Evolutionary conservation across 2,888 invertebrate genomes (phyloP).

Genomic region (Pardosa pseudoannulata): DNA sequence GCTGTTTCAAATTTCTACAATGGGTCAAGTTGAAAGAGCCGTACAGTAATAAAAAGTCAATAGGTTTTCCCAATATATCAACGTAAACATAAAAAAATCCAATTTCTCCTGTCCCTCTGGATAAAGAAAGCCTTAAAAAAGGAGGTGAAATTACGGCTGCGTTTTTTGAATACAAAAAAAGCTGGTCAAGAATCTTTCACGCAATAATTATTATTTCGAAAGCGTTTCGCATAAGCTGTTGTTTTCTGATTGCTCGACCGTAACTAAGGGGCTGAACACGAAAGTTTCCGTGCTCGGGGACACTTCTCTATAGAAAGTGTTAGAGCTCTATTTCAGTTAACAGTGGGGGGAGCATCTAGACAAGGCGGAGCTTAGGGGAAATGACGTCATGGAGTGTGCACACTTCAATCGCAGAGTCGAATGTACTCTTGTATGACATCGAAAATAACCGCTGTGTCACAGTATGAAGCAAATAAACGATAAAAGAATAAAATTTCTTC

Average conservation of each 20-base stretch:
- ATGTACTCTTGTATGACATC: too few relatives aligned
- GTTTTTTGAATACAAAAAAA: not conserved
- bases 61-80: not conserved
- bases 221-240: conserved; percentile 39
- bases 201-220: conserved; percentile 60
- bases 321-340: not conserved
- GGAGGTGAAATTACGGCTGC: not conserved
- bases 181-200: conserved; percentile 5
- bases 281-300: conserved; percentile 28
- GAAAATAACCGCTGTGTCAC: too few relatives aligned
- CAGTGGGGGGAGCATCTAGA: not conserved
- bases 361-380: too few relatives aligned
- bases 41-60: not conserved
- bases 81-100: not conserved
- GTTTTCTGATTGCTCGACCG: conserved; percentile 56
- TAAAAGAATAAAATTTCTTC: too few relatives aligned
- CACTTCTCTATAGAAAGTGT: conserved; percentile 50
- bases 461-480: too few relatives aligned
- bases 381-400: too few relatives aligned
- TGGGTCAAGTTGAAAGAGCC: too few relatives aligned
- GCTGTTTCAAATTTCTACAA: too few relatives aligned
- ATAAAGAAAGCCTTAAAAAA: not conserved
- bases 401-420: too few relatives aligned
- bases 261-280: conserved; percentile 54
- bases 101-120: not conserved